Evolutionary conservation across 2,888 invertebrate species (phyloP).

Genomic region (Crossocerus cetratus): DNA sequence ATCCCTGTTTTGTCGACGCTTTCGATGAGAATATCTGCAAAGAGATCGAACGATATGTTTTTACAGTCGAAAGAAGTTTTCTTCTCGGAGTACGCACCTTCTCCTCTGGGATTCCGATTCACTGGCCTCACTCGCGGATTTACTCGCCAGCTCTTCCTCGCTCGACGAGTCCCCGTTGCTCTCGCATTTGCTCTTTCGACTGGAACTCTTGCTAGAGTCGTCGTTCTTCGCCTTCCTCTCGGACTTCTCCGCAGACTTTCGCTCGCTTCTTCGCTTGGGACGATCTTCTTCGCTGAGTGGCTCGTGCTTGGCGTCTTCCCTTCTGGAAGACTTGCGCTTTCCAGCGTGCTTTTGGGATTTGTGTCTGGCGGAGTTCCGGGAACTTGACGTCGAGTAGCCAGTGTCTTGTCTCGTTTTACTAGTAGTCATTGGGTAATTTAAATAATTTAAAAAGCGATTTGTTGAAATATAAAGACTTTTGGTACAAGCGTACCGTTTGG

Average conservation of each 20-base stretch:
- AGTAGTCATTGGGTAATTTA: background rate
- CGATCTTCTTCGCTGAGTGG: constrained; percentile 49
- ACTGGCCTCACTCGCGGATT: constrained; percentile 57
- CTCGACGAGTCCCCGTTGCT: constrained; percentile 59
- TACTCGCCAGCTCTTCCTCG: constrained; percentile 51
- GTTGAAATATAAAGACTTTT: too few species aligned
- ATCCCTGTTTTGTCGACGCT: constrained; percentile 71
- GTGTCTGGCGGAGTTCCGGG: constrained; percentile 78
- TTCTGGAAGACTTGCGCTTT: constrained; percentile 54
- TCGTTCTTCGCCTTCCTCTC: constrained; percentile 42
- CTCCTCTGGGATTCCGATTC: constrained; percentile 61
- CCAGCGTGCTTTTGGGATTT: constrained; percentile 59
- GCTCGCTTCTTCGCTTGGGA: constrained; percentile 36
- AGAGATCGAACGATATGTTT: constrained; percentile 10
- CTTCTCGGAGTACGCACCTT: constrained; percentile 50
- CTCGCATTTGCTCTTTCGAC: constrained; percentile 61
- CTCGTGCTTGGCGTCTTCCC: constrained; percentile 53
- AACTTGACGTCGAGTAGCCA: constrained; percentile 84
- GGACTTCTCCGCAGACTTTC: constrained; percentile 38
- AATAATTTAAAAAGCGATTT: too few species aligned
- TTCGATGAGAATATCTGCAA: constrained; percentile 68
- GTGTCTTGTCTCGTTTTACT: constrained; percentile 80
- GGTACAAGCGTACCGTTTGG: constrained; percentile 52
- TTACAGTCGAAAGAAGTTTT: background rate
- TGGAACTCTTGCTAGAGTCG: constrained; percentile 55